Evolutionary conservation across 1,140 invertebrate species (phyloP).

Genomic region (Drepana arcuata): DNA sequence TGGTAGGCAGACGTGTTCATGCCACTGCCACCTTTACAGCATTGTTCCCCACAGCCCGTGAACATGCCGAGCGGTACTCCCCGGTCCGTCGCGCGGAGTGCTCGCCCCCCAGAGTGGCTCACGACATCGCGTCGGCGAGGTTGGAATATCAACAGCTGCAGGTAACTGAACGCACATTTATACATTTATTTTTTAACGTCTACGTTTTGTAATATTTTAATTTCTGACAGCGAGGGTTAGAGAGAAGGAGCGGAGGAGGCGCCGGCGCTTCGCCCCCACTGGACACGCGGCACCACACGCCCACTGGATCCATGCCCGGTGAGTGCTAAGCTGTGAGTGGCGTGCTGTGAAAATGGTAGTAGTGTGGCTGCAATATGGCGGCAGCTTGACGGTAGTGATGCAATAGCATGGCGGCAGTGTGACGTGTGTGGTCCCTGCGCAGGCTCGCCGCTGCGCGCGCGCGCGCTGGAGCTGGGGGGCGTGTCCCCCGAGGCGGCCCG

Average conservation of each 20-base stretch:
- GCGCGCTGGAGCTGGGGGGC: conserved; percentile 32
- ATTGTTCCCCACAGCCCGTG: conserved; percentile 71
- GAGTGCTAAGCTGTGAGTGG: conserved; percentile 1
- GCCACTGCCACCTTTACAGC: no score
- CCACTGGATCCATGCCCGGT: conserved; percentile 44
- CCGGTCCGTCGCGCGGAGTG: conserved; percentile 91
- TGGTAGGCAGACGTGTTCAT: no score
- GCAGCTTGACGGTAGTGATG: no score
- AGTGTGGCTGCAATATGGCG: no score
- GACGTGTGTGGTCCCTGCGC: conserved; percentile 14
- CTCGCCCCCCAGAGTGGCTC: conserved; percentile 72
- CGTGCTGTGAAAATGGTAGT: no score
- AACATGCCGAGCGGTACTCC: conserved; percentile 86
- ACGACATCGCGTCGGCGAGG: conserved; percentile 62
- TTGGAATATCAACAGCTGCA: conserved; percentile 83
- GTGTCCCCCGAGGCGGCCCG: conserved; percentile 31
- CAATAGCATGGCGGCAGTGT: no score
- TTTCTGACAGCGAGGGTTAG: conserved; percentile 72
- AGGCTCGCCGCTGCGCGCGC: conserved; percentile 79
- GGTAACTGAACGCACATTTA: conserved; percentile 22
- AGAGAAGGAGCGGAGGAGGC: conserved; percentile 56
- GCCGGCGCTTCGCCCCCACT: conserved; percentile 68
- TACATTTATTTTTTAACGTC: no score
- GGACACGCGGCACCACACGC: conserved; percentile 40
- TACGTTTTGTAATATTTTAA: no score